Base-by-base conservation (phyloP, 2,888 invertebrate species). In the Drosophila stalkeri region DNA sequence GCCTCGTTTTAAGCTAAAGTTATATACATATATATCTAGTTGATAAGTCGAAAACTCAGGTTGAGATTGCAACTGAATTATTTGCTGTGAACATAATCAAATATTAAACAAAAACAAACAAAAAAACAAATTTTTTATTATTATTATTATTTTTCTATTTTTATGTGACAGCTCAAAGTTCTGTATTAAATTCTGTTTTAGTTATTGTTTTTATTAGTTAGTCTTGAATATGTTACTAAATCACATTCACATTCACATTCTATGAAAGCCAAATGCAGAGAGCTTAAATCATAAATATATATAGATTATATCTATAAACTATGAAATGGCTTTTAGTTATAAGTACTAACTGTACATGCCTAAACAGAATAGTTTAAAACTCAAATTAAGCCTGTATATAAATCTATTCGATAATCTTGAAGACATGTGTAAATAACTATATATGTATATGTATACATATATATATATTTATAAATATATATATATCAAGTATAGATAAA, bases 1-100 rank as follows among this genome's bases (percentile, higher is more conserved):
- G 69, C 83, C 77, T 75, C 71, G 52, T 44, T 62, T 14, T 55
- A 55, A 41, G 55, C 37, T 54, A 54, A 2, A n/a, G 39, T 27
- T 27, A 14, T 54, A 39, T 52, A 14, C 39, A 39, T 52, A 52
- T 16, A 54, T 23, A 37, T 12, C 37, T 72, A 77, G 60, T 27
- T 31, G 8, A 14, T 79, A 75, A 72, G 49, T 55, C 60, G 52
- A 47, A 70, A 65, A 80, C 88, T 89, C 90, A 89, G 90, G 85
- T 89, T 85, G 85, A 89, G 88, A 88, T 77, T 88, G 88, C 81
- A 87, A 77, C 72, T 87, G 68, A 85, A 88, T 82, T 80, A 73
- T 80, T 82, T 74, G 84, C 89, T 89, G 84, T 86, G 72, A 84
- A 78, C 67, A 73, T 82, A 82, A 74, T 82, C 62, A 71, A 62